Percentiles rank a stretch among this genome's conserved stretches.
Evolutionary conservation across 2,888 invertebrate genomes (phyloP).

Genomic region (Sminthurinus aureus): DNA sequence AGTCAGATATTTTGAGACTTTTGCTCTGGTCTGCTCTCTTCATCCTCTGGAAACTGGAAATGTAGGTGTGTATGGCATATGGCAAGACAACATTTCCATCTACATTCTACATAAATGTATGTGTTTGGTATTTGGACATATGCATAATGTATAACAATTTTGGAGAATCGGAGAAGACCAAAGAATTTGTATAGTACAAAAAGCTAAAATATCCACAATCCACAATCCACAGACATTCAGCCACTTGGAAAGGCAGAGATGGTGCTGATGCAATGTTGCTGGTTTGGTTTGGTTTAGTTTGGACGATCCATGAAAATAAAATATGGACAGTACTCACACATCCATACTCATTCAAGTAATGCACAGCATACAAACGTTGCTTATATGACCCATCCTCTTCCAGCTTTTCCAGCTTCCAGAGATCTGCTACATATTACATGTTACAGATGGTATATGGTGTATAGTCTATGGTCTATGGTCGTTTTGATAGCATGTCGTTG

Average conservation of each 20-base stretch:
- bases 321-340: slow-evolving; percentile 22
- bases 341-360: slow-evolving; percentile 11
- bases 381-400: slow-evolving; percentile 18
- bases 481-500: background rate
- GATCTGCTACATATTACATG: too few relatives aligned
- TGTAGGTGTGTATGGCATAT: background rate
- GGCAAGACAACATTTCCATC: slow-evolving; percentile 6
- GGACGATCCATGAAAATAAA: slow-evolving; percentile 30
- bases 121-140: too few relatives aligned
- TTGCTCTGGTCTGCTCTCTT: background rate
- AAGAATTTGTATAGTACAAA: background rate
- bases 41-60: too few relatives aligned
- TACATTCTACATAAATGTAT: background rate
- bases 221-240: background rate
- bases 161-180: background rate
- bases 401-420: background rate
- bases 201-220: background rate
- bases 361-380: slow-evolving; percentile 12
- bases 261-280: background rate
- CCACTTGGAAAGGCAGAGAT: background rate
- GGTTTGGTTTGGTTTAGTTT: background rate
- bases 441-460: too few relatives aligned
- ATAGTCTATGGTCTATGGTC: too few relatives aligned
- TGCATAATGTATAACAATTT: background rate
- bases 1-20: slow-evolving; percentile 10